Conservation (phyloP, 2,113 vertebrate species). For the Sminthopsis crassicaudata region DNA sequence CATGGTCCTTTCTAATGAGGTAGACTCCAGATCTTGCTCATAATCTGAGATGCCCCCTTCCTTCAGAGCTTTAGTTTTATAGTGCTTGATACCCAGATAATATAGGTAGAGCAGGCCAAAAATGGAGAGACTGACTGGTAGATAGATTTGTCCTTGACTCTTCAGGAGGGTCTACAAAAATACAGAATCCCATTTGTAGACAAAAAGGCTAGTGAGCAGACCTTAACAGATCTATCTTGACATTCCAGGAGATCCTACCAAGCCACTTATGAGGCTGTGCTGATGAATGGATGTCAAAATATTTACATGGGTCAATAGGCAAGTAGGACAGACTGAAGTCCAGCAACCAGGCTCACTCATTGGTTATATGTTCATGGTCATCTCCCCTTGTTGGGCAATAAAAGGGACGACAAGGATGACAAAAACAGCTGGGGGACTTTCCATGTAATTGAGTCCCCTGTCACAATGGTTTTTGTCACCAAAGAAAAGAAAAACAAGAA, state of each 20-base stretch:
- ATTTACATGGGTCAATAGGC: not conserved
- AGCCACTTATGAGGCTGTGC: not conserved
- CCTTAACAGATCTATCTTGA: not conserved
- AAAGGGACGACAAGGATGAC: no score
- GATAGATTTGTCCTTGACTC: no score
- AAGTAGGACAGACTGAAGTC: not conserved
- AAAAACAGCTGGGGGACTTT: no score
- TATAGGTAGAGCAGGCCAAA: not conserved
- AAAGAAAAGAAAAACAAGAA: no score
- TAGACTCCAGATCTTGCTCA: not conserved
- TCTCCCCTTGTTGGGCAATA: no score
- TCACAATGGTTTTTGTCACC: no score
- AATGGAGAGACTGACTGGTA: not conserved
- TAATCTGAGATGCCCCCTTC: not conserved
- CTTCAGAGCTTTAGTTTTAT: not conserved
- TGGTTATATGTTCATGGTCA: not conserved
- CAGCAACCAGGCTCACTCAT: not conserved
- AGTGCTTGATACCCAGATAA: not conserved
- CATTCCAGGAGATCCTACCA: not conserved
- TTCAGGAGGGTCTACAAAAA: not conserved
- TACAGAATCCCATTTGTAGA: not conserved
- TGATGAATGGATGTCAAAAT: not conserved
- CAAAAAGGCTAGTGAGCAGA: not conserved
- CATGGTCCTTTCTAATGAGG: not conserved
- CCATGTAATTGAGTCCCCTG: no score